phyloP scores from a whole-genome alignment of 2,888 invertebrate genomes.

The Platynereis dumerilii region DNA sequence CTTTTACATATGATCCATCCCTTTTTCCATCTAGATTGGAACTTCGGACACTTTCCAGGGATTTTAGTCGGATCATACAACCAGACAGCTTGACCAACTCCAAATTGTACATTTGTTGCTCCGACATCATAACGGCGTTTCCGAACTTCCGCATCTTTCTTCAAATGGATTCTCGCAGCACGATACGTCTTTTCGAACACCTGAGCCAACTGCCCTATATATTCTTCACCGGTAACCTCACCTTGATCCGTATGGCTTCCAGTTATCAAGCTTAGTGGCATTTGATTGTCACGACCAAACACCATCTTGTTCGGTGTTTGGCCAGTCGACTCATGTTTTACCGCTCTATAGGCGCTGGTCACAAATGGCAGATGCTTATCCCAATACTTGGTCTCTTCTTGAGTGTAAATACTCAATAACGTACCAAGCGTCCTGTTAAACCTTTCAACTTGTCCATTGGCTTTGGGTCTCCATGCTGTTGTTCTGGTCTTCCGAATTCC shows the following conservation, averaged over 20 bases:
- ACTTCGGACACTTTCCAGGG: slow-evolving; percentile 28
- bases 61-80: slow-evolving; percentile 25
- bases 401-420: slow-evolving; percentile 39
- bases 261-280: too few species aligned
- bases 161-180: slow-evolving; percentile 24
- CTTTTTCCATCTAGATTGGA: slow-evolving; percentile 2
- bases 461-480: slow-evolving; percentile 24
- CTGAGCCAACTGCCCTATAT: background rate
- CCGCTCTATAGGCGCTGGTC: slow-evolving; percentile 39
- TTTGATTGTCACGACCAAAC: background rate
- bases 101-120: slow-evolving; percentile 23
- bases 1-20: slow-evolving; percentile 25
- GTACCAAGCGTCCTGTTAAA: slow-evolving; percentile 43
- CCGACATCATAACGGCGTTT: slow-evolving; percentile 34
- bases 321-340: slow-evolving; percentile 32
- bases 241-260: background rate
- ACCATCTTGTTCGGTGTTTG: slow-evolving; percentile 32
- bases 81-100: slow-evolving; percentile 29
- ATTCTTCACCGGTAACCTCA: too few species aligned
- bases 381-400: slow-evolving; percentile 41
- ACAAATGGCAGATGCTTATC: slow-evolving; percentile 39
- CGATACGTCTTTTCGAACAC: slow-evolving; percentile 22
- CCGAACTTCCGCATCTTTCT: slow-evolving; percentile 26
- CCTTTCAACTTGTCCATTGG: slow-evolving; percentile 45
- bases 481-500: slow-evolving; percentile 32